Base-by-base conservation (phyloP, 2,888 invertebrate species). In the Drosophila formosana region DNA sequence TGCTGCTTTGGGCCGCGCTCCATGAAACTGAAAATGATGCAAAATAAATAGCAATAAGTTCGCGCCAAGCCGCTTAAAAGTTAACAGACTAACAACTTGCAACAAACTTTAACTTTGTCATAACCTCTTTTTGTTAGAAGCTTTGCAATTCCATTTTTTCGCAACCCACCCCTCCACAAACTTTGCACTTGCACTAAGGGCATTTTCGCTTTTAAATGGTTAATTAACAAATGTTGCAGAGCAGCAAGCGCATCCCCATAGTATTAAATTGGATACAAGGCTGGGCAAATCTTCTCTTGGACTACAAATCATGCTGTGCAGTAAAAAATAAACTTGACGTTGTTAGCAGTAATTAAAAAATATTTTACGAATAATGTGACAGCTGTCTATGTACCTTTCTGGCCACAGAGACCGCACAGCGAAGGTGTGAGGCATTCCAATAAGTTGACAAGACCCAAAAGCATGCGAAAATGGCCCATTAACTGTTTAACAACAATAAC, bases 21-120 rank as follows among this genome's bases (percentile, higher is more conserved):
- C 75, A 57, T 58, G 61, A 66, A 77, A 71, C 68, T 88, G 80
- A 88, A 82, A 82, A 82, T 63, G 86, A 82, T 88, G 72, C 78
- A 87, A 82, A 82, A 88, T 88, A 82, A 83, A 88, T 83, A 83
- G 84, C 75, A 89, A 86, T 86, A 88, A 88, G 73, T 82, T 80
- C 60, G 66, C 72, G 45, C 72, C 69, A 83, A 87, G 85, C 87
- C 88, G 84, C 88, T 87, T 89, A 84, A 89, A 88, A 89, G 76
- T 87, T 89, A 62, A 75, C 89, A 75, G 80, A 89, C 82, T 78
- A 78, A 71, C 72, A 78, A 66, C 64, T 80, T 68, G 55, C 52
- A 78, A 66, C 76, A 88, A 82, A 88, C 83, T 86, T 87, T n/a
- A 86, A 80, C 89, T 80, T 88, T 88, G 67, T 72, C 84, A 72